Evolutionary conservation across 2,888 invertebrate species (phyloP), one percentile per base, ranked within the genome.

Genomic region (Mesoligia furuncula): DNA sequence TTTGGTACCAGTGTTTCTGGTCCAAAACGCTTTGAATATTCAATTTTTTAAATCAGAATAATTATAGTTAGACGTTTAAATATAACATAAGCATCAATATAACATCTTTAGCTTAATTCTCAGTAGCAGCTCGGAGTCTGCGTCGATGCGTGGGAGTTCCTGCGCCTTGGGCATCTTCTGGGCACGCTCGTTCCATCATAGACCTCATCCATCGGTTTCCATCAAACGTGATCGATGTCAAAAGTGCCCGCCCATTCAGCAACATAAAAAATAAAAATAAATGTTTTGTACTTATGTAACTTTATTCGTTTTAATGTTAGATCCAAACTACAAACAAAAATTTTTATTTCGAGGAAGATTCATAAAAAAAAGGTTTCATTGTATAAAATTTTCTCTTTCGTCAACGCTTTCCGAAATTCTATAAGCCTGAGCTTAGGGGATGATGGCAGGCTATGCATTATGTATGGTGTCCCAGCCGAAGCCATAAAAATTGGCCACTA

Each of bases 401-500:
- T n/a, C 64, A 36, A 76, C 68, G 71, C 79, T 73, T 69, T 54
- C 36, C 54, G 24, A 75, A 76, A 85, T 85, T 79, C 87, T 76
- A 81, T 87, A 88, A 88, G 83, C 80, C 77, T 20, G 15, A 71
- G 83, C 77, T 88, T 72, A 75, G 20, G 48, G 66, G 36, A 74
- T 73, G 81, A 80, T 84, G 84, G 48, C 59, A 15, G 39, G 15
- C 39, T 8, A 71, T 87, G 86, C 86, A 87, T 87, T 84, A 87
- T 87, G 86, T 86, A 87, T 87, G 79, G 81, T 69, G 68, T 54
- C 51, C 68, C 48, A 69, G 48, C 65, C 80, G 67, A 68, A 61
- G 62, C 77, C 76, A 88, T 87, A 87, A 88, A 86, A 88, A 79
- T 78, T 79, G 73, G 77, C 73, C 62, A 76, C 85, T 82, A 87